Evolutionary conservation across 2,113 vertebrate species (phyloP), one percentile per base, ranked within the genome.

Genomic region (Myotis brandtii): DNA sequence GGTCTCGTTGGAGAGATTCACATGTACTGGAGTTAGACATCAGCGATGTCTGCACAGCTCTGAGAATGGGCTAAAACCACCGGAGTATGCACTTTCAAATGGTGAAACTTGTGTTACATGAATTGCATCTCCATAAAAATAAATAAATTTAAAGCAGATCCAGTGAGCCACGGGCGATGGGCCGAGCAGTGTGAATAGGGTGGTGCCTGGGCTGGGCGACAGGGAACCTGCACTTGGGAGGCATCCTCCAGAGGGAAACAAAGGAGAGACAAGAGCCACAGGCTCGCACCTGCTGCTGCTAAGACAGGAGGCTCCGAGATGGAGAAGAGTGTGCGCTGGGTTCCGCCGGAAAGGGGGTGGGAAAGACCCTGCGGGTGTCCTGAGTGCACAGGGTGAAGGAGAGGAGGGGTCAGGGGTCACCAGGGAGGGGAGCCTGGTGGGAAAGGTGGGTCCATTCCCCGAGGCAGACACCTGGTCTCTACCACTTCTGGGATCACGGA

Each of bases 201-300:
- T 5, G n/a, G 52, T 59, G 23, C 86, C 21, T 21, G 59, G 67
- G 14, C 21, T 21, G 59, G 67, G 14, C 48, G 18, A 43, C 18
- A 12, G 0, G 21, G 79, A 30, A 6, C 27, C 34, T 32, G 13
- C 48, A n/a, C 12, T 8, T 3, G 62, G 59, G 17, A 56, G 14
- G n/a, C n/a, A n/a, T n/a, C 14, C 32, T 67, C 62, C 21, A 21
- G 4, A 12, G 21, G 25, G 23, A 62, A 88, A n/a, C 27, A 32
- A 23, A 43, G 0, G 25, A 30, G 7, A 43, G 62, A 37, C 17
- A 30, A n/a, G 0, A 27, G 20, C 18, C 6, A 4, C 9, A 10
- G 1, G 10, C 25, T 18, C 20, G 9, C 21, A 37, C 25, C 6
- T 5, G 59, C 18, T 4, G 6, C 14, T 4, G 18, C 11, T 27